Percentiles rank a stretch among this genome's conserved stretches.
phyloP scores from a whole-genome alignment of 1,140 invertebrate genomes.

The Camponotus pennsylvanicus region DNA sequence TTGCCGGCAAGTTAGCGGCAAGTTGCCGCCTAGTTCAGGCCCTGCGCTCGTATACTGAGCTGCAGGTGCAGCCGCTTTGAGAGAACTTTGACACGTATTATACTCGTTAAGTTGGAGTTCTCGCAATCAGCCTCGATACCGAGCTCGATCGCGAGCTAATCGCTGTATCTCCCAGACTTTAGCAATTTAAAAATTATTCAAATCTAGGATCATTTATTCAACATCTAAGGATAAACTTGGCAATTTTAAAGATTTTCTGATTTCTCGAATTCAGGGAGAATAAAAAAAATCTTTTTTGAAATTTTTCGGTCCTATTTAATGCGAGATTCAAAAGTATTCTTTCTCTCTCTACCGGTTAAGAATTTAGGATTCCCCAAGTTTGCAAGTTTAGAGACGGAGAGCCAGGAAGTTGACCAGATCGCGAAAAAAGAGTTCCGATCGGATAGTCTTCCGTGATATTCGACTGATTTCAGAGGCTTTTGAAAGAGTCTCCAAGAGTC shows the following conservation, averaged over 20 bases:
- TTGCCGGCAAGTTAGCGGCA: constrained; percentile 71
- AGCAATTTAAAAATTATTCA: not conserved
- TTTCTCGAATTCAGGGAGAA: not conserved
- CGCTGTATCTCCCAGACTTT: not conserved
- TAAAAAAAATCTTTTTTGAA: not conserved
- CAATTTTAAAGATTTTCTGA: not conserved
- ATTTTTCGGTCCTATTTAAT: not conserved
- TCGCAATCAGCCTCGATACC: constrained; percentile 57
- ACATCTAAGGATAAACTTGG: not conserved
- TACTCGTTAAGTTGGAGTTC: constrained; percentile 77
- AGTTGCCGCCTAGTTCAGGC: constrained; percentile 71
- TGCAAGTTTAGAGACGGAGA: not conserved
- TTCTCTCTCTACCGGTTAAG: not conserved
- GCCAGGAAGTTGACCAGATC: not conserved
- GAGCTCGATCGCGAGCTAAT: constrained; percentile 64
- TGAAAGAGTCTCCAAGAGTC: constrained; percentile 69
- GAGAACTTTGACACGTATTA: constrained; percentile 80
- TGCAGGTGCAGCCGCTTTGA: constrained; percentile 69
- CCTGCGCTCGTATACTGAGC: constrained; percentile 62
- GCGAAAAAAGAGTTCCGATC: constrained; percentile 60
- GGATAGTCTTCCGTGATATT: constrained; percentile 56
- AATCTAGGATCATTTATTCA: too few species aligned
- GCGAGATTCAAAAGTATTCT: not conserved
- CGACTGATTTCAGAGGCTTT: constrained; percentile 21
- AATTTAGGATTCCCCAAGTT: constrained; percentile 6